These are phyloP conservation scores for Sipha maydis DNA, from an alignment of 2,888 invertebrate genomes.

Conservation along the genomic window DNA sequence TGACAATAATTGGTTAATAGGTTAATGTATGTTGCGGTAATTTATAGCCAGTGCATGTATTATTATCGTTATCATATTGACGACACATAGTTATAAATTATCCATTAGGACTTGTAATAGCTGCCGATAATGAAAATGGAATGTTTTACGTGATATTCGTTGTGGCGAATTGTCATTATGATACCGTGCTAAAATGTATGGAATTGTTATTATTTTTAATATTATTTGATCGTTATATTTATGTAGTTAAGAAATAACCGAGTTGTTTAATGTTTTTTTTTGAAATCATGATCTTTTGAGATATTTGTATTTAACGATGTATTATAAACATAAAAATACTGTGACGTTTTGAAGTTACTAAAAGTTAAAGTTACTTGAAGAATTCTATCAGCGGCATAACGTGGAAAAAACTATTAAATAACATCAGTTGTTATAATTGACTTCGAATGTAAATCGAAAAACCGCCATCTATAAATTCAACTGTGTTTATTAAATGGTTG, in stretches of 20 bases:
- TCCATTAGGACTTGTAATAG: not conserved
- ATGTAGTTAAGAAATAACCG: not conserved
- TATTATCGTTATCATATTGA: conserved; percentile 17
- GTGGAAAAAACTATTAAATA: not conserved
- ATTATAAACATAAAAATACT: not conserved
- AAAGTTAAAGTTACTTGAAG: no score
- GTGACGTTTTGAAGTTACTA: not conserved
- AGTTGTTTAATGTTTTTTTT: not conserved
- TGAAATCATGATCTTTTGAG: not conserved
- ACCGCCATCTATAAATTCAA: not conserved
- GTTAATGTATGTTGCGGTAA: not conserved
- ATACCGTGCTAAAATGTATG: not conserved
- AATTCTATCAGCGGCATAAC: not conserved
- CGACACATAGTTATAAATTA: not conserved
- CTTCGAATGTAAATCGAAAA: not conserved
- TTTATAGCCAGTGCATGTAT: not conserved
- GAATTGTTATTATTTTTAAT: not conserved
- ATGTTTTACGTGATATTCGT: not conserved
- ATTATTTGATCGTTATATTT: not conserved
- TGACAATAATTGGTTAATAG: conserved; percentile 2
- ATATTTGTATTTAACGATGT: not conserved
- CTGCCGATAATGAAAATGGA: no score
- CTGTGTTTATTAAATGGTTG: not conserved
- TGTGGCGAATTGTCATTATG: not conserved
- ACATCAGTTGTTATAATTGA: not conserved